Percentiles rank a stretch among this genome's conserved stretches.
phyloP scores from a whole-genome alignment of 2,113 vertebrate species.

The Sprattus sprattus region DNA sequence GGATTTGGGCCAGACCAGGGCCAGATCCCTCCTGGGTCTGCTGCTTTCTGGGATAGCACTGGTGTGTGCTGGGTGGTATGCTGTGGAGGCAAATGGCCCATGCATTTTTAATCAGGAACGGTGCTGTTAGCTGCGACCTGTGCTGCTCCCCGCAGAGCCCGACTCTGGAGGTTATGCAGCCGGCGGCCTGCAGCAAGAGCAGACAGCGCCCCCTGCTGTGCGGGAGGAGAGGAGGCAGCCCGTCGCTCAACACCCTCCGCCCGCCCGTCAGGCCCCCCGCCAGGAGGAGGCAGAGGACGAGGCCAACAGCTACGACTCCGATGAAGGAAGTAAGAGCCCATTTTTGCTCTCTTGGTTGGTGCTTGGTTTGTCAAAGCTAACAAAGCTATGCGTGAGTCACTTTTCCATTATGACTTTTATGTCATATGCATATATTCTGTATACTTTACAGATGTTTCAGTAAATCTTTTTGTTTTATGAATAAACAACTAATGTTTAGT shows the following conservation, averaged over 20 bases:
- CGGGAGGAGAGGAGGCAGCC: conserved; percentile 78
- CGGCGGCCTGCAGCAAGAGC: conserved; percentile 63
- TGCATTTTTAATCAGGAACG: background rate
- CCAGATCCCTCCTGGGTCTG: background rate
- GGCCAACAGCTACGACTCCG: conserved; percentile 91
- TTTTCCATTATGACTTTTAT: too few species aligned
- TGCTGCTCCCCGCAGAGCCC: conserved; percentile 38
- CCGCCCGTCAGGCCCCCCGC: conserved; percentile 67
- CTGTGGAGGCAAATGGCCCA: background rate
- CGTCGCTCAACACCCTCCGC: conserved; percentile 45
- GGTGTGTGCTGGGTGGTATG: conserved; percentile 32
- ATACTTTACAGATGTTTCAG: too few species aligned
- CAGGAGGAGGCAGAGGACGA: conserved; percentile 86
- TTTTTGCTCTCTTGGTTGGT: background rate
- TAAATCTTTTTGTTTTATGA: background rate
- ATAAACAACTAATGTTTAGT: background rate
- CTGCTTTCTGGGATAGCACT: background rate
- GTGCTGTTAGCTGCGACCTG: background rate
- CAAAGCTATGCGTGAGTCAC: background rate
- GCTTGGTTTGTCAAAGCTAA: background rate
- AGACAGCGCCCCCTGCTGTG: conserved; percentile 64
- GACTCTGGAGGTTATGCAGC: conserved; percentile 59
- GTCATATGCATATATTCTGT: too few species aligned
- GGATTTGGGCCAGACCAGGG: background rate
- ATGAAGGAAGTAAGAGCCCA: conserved; percentile 87